Base-by-base conservation (phyloP, 1,140 invertebrate genomes). In the Zaprionus ornatus region DNA sequence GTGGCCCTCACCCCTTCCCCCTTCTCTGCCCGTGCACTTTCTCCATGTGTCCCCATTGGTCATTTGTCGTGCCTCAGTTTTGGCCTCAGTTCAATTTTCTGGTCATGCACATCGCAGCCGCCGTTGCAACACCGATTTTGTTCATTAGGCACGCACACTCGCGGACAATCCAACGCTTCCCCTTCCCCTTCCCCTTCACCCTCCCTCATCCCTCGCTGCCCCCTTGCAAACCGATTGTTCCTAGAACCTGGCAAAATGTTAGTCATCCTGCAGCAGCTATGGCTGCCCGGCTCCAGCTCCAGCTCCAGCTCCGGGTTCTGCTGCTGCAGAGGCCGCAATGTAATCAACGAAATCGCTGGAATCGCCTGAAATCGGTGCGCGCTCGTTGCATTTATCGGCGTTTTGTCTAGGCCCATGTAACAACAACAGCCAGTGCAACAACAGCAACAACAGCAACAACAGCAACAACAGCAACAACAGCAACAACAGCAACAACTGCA, bases 291-390 rank as follows among this genome's bases (percentile, higher is more conserved):
- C 64, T 23, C 13, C 27, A 27, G 59, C 17, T 60, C 15, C 52
- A 29, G 60, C 19, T 60, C 29, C 37, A 48, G 80, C 74, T n/a
- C n/a, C n/a, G n/a, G n/a, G n/a, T n/a, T n/a, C n/a, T n/a, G n/a
- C n/a, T 78, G 48, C 83, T 57, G 70, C 50, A n/a, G 54, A 27
- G 54, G 68, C 70, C 65, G 67, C 81, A 86, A 87, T 88, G 84
- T 90, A 87, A 87, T 90, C 85, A 87, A 87, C 84, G 75, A 87
- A 87, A 87, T 87, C 84, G 85, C 70, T 78, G 69, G 63, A 87
- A 87, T 87, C 83, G 84, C 52, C 76, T 68, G 61, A 78, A 86
- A 87, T 86, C 82, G 77, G 64, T 64, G 78, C 35, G 56, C 61
- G 55, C 4, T 23, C 65, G 69, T 69, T 67, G 74, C 68, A 73